A percentile compares a stretch with the other conserved stretches of the same genome.
phyloP scores from a whole-genome alignment of 1,140 invertebrate genomes.

The Drosophila nigrodunni region DNA sequence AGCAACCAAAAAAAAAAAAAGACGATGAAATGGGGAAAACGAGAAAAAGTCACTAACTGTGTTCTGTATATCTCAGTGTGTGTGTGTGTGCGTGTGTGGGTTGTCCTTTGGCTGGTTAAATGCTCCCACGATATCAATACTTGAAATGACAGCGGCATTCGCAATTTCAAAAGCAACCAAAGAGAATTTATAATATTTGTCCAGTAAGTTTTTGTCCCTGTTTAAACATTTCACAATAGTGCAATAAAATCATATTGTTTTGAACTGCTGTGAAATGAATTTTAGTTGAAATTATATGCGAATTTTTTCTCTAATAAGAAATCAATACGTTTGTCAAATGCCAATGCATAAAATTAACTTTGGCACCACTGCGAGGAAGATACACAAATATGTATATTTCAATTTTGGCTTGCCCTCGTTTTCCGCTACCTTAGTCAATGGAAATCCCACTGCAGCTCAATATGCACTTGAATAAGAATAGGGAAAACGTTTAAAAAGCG shows the following conservation, averaged over 20 bases:
- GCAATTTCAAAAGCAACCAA: conserved; percentile 27
- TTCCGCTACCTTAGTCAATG: conserved; percentile 30
- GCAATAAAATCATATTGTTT: conserved; percentile 16
- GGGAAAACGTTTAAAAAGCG: conserved; percentile 59
- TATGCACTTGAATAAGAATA: conserved; percentile 31
- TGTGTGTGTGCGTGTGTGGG: conserved; percentile 9
- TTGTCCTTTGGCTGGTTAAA: conserved; percentile 60
- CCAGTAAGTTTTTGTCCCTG: background rate
- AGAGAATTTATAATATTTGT: conserved; percentile 8
- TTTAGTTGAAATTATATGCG: conserved; percentile 1
- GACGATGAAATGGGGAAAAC: conserved; percentile 12
- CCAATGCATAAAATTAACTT: background rate
- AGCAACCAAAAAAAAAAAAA: conserved; percentile 32
- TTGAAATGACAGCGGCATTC: conserved; percentile 56
- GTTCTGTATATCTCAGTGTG: conserved; percentile 4
- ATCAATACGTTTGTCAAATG: conserved; percentile 2
- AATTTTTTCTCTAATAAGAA: background rate
- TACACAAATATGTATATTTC: conserved; percentile 16
- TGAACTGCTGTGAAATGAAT: conserved; percentile 6
- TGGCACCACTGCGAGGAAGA: conserved; percentile 41
- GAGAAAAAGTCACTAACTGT: conserved; percentile 63
- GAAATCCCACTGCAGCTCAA: conserved; percentile 25
- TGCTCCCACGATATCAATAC: conserved; percentile 73
- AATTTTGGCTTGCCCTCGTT: conserved; percentile 23
- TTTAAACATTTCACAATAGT: conserved; percentile 14